These are phyloP conservation scores for Plectrocnemia conspersa DNA, from an alignment of 1,140 invertebrate species.

Conservation along the genomic window DNA sequence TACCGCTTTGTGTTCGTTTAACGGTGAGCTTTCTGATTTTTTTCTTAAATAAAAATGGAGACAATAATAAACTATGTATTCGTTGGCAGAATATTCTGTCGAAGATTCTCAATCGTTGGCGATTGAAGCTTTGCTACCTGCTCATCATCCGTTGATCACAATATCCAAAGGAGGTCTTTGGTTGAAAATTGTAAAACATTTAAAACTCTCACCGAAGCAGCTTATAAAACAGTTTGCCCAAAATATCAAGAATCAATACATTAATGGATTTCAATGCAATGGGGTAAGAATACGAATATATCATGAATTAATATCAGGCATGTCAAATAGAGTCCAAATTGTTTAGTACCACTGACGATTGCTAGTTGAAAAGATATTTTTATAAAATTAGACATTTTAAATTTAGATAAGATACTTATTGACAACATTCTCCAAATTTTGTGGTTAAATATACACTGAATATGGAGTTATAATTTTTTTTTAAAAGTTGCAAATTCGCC, in stretches of 20 bases:
- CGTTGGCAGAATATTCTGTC: slow-evolving; percentile 42
- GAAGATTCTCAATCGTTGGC: slow-evolving; percentile 54
- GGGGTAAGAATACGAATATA: slow-evolving; percentile 46
- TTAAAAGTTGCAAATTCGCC: too few relatives aligned
- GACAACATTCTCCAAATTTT: too few relatives aligned
- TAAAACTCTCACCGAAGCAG: slow-evolving; percentile 52
- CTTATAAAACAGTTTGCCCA: slow-evolving; percentile 53
- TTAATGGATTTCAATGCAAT: slow-evolving; percentile 56
- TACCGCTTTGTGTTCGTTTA: slow-evolving; percentile 50
- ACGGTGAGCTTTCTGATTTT: slow-evolving; percentile 37
- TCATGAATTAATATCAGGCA: too few relatives aligned
- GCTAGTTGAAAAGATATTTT: too few relatives aligned
- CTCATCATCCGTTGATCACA: slow-evolving; percentile 63
- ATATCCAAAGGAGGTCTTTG: slow-evolving; percentile 54
- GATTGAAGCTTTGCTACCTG: slow-evolving; percentile 59
- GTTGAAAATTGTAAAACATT: slow-evolving; percentile 57
- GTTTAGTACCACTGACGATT: too few relatives aligned
- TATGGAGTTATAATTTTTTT: too few relatives aligned
- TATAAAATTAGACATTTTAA: too few relatives aligned
- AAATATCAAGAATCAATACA: slow-evolving; percentile 56
- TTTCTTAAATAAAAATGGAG: not conserved
- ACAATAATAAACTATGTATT: slow-evolving; percentile 4
- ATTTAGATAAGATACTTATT: too few relatives aligned
- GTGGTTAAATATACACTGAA: too few relatives aligned
- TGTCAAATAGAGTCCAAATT: too few relatives aligned